Evolutionary conservation across 1,140 invertebrate species (phyloP).

Genomic region (Homalodisca vitripennis): DNA sequence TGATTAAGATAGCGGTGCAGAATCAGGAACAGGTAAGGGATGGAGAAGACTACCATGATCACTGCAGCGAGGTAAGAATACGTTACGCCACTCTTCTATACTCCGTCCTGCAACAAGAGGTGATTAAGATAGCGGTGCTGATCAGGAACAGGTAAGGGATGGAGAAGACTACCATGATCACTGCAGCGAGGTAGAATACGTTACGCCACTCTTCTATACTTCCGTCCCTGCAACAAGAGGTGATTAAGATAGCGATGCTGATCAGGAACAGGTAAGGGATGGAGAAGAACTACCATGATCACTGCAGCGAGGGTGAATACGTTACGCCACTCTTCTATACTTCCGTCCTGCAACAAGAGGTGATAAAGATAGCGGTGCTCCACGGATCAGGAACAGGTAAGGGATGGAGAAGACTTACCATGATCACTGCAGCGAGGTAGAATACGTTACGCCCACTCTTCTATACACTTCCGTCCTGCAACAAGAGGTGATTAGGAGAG

Average conservation of each 20-base stretch:
- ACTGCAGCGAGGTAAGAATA: slow-evolving; percentile 52
- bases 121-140: too few species aligned
- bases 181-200: slow-evolving; percentile 52
- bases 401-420: slow-evolving; percentile 47
- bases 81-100: slow-evolving; percentile 49
- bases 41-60: slow-evolving; percentile 49
- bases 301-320: slow-evolving; percentile 52
- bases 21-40: slow-evolving; percentile 48
- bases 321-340: slow-evolving; percentile 50
- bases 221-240: slow-evolving; percentile 25
- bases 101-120: slow-evolving; percentile 26
- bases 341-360: slow-evolving; percentile 34
- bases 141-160: slow-evolving; percentile 49
- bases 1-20: too few species aligned
- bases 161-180: slow-evolving; percentile 49
- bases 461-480: slow-evolving; percentile 40
- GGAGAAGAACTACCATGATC: slow-evolving; percentile 48
- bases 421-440: slow-evolving; percentile 50
- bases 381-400: slow-evolving; percentile 49
- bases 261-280: slow-evolving; percentile 48
- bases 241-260: too few species aligned
- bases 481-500: too few species aligned
- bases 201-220: slow-evolving; percentile 50
- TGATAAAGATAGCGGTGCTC: too few species aligned
- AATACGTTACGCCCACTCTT: slow-evolving; percentile 53